Evolutionary conservation across 1,140 invertebrate genomes (phyloP).

Genomic region (Drosophila kepulauana): DNA sequence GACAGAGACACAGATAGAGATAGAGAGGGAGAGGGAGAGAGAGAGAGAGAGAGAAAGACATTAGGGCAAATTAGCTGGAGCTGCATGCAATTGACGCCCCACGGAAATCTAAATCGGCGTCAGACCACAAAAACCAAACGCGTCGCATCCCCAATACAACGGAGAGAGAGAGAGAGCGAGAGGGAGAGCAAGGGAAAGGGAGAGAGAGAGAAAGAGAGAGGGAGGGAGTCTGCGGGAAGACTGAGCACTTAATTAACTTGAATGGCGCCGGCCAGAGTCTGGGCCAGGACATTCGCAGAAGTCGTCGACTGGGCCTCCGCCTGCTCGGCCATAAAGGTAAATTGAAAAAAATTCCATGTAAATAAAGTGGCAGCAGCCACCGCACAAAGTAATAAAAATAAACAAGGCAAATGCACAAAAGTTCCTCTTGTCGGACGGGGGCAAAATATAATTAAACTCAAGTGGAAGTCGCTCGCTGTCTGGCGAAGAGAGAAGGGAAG

Average conservation of each 20-base stretch:
- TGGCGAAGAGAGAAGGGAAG: too few relatives aligned
- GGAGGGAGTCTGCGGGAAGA: slow-evolving; percentile 1
- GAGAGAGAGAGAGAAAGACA: background rate
- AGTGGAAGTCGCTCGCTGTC: slow-evolving; percentile 10
- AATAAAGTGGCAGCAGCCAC: slow-evolving; percentile 60
- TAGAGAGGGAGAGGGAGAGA: too few relatives aligned
- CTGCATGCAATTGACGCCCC: slow-evolving; percentile 52
- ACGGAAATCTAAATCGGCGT: slow-evolving; percentile 62
- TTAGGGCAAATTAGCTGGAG: slow-evolving; percentile 39
- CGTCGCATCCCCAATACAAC: slow-evolving; percentile 33
- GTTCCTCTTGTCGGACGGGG: slow-evolving; percentile 43
- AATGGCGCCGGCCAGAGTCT: slow-evolving; percentile 12
- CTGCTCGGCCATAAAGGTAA: slow-evolving; percentile 70
- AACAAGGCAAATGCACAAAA: slow-evolving; percentile 80
- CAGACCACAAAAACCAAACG: slow-evolving; percentile 35
- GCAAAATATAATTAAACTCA: slow-evolving; percentile 74
- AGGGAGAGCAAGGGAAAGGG: background rate
- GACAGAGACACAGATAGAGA: too few relatives aligned
- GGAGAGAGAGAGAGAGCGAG: background rate
- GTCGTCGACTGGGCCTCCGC: slow-evolving; percentile 1
- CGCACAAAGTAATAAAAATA: slow-evolving; percentile 75
- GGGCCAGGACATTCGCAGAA: background rate
- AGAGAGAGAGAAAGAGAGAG: background rate
- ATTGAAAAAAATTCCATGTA: slow-evolving; percentile 75
- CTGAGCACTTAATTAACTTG: slow-evolving; percentile 69